phyloP scores from a whole-genome alignment of 1,140 invertebrate species.

The Kradibia gibbosae region DNA sequence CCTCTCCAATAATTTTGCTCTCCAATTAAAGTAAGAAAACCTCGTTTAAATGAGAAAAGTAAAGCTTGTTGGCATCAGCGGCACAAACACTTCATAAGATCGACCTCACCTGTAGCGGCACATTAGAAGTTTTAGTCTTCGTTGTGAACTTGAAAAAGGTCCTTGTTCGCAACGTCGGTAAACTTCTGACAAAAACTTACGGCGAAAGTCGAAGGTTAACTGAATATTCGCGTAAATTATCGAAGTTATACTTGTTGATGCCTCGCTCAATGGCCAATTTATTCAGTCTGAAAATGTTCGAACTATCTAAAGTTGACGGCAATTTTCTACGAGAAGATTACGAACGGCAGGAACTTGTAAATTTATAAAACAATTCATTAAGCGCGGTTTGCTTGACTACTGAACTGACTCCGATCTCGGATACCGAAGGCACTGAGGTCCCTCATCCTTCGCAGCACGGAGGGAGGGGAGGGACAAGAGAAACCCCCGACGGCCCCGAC shows the following conservation, averaged over 20 bases:
- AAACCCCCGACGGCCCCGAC: conserved; percentile 25
- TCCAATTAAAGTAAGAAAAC: too few relatives aligned
- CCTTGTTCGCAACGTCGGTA: neutral
- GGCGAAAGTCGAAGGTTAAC: neutral
- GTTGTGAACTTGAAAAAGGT: neutral
- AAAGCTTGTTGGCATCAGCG: neutral
- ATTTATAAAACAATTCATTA: too few relatives aligned
- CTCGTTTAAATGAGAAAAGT: too few relatives aligned
- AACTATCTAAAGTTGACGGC: neutral
- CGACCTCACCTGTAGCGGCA: neutral
- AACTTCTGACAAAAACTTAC: neutral
- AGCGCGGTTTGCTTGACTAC: neutral
- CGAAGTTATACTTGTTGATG: neutral
- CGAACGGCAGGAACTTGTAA: neutral
- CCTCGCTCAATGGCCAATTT: neutral
- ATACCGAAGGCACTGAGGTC: too few relatives aligned
- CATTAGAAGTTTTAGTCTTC: neutral
- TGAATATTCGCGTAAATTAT: neutral
- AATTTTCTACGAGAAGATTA: neutral
- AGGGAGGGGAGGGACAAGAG: neutral
- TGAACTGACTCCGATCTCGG: neutral
- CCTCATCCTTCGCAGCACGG: too few relatives aligned
- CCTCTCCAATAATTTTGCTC: too few relatives aligned
- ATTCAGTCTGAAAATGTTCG: neutral
- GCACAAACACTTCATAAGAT: neutral